A percentile compares a stretch with the other conserved stretches of the same genome.
phyloP scores from a whole-genome alignment of 1,140 invertebrate species.

The Drosophila kepulauana region DNA sequence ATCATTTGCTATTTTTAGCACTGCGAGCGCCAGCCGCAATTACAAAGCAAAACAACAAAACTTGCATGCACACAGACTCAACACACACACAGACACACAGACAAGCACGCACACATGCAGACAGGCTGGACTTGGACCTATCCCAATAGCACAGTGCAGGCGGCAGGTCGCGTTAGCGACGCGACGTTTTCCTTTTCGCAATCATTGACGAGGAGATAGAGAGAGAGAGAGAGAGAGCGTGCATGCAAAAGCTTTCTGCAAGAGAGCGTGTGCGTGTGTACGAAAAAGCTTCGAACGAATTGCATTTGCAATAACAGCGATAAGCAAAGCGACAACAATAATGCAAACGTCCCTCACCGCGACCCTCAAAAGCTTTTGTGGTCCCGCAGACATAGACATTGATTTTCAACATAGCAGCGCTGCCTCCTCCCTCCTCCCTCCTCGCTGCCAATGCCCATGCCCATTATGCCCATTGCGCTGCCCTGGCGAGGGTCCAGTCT shows the following conservation, averaged over 20 bases:
- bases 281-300: constrained; percentile 45
- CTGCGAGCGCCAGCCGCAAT: constrained; percentile 13
- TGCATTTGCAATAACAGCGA: constrained; percentile 38
- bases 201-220: constrained; percentile 1
- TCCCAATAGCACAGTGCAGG: constrained; percentile 64
- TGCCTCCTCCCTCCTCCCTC: not conserved
- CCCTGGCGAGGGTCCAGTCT: not conserved
- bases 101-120: constrained; percentile 8
- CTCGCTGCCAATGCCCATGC: not conserved
- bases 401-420: constrained; percentile 47
- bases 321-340: not conserved
- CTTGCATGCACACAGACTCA: constrained; percentile 2
- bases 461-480: not conserved
- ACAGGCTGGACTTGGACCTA: constrained; percentile 73
- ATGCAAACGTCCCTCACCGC: constrained; percentile 67
- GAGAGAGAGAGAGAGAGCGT: constrained; percentile 26
- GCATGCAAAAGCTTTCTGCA: constrained; percentile 37
- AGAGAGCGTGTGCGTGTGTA: constrained; percentile 5
- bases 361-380: constrained; percentile 75
- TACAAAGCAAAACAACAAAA: constrained; percentile 11
- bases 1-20: constrained; percentile 50
- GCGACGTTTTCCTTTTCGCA: constrained; percentile 59
- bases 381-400: constrained; percentile 67
- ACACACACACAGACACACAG: constrained; percentile 1
- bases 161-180: constrained; percentile 63